Percentiles rank a stretch among this genome's conserved stretches.
Conservation (phyloP, 2,888 invertebrate genomes). For the Plebejus melissa region DNA sequence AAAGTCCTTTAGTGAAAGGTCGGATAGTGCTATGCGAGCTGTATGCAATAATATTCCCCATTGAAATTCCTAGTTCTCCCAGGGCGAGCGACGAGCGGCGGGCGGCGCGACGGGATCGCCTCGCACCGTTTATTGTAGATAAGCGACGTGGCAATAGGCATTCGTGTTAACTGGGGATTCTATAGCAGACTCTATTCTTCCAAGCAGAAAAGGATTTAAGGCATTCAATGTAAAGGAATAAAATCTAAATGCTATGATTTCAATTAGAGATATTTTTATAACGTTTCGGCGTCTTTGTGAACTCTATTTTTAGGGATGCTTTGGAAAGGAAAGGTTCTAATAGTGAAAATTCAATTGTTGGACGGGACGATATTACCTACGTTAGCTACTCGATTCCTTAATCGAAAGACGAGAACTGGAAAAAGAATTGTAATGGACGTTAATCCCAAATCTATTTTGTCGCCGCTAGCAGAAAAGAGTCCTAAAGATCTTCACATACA, state of each 20-base stretch:
- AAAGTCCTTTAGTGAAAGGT: neutral
- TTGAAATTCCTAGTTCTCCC: constrained; percentile 53
- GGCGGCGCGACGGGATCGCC: constrained; percentile 38
- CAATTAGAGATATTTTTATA: constrained; percentile 39
- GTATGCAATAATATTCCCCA: constrained; percentile 52
- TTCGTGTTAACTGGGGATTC: constrained; percentile 73
- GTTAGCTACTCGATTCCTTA: neutral
- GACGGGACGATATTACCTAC: neutral
- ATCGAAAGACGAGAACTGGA: neutral
- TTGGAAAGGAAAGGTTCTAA: neutral
- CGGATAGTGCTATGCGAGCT: constrained; percentile 33
- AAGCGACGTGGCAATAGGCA: constrained; percentile 75
- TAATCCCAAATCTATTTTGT: neutral
- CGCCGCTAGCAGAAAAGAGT: neutral
- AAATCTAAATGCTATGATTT: constrained; percentile 49
- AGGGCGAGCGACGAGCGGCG: constrained; percentile 37
- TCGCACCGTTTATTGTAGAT: constrained; percentile 63
- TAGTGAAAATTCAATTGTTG: neutral
- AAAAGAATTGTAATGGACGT: neutral
- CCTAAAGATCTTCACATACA: neutral
- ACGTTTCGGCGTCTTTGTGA: neutral
- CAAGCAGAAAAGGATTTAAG: constrained; percentile 68
- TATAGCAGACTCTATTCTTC: constrained; percentile 70
- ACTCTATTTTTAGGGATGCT: neutral
- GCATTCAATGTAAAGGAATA: constrained; percentile 55